Base-by-base conservation (phyloP, 1,140 invertebrate genomes). In the Lasioglossum albipes region DNA sequence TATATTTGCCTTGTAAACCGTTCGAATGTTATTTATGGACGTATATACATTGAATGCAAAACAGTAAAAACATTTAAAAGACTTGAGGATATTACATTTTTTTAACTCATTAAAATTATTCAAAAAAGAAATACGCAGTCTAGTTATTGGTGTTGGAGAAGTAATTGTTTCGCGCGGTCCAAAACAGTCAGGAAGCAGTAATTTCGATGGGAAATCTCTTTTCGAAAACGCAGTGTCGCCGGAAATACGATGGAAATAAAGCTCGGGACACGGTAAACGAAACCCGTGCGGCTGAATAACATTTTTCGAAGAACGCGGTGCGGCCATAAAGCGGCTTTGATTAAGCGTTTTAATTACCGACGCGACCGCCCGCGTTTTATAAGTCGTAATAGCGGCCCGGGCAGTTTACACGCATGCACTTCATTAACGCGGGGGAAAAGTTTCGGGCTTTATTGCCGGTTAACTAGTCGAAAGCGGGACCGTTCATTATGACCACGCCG, bases 261-360 rank as follows among this genome's bases (percentile, higher is more conserved):
- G 52, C 52, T 2, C 18, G 45, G 45, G 45, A 42, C 22, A 4
- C 22, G 10, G 12, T n/a, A 31, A 22, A n/a, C 62, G 22, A 41
- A 6, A 18, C 13, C 18, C 7, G 20, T 12, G 9, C 2, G 3
- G 20, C 7, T 2, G 10, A 64, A 64, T 64, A 64, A 64, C 62
- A 64, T 36, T 73, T 73, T 73, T 54, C 36, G 68, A 72, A 79
- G 61, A 79, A 65, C 76, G 27, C 49, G 31, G 36, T 0, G 27
- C n/a, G n/a, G n/a, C 27, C 7, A 18, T 72, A 79, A 79, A 79
- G 52, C 70, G 61, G 67, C 57, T 59, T 75, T 80, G 78, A 80
- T 80, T 80, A 80, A 80, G 41, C 78, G 72, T 68, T 80, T 80
- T 80, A 80, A 80, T 75, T 80, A 75, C 78, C 78, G 31, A 27